Base-by-base conservation (phyloP, 2,888 invertebrate genomes). In the Lithosia quadra region DNA sequence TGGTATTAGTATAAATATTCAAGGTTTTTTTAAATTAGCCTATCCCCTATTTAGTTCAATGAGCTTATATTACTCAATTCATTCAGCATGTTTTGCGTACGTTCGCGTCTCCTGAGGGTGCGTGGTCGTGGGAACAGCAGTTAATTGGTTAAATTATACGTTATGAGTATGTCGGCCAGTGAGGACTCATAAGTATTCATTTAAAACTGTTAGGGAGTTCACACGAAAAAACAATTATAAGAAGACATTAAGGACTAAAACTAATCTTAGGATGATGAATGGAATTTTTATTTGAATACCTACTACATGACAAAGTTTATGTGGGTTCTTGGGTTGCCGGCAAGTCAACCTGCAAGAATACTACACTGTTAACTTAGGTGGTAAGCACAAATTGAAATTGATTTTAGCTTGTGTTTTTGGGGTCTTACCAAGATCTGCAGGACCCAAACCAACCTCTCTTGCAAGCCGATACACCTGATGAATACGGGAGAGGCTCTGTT, bases 121-220 rank as follows among this genome's bases (percentile, higher is more conserved):
- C 70, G 72, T 75, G 78, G 67, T 81, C 93, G 92, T 94, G 94
- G 91, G 94, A 94, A 92, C 90, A 73, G 64, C 73, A 65, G 71
- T 84, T 92, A 93, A 94, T 93, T 93, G 92, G 88, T 89, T 91
- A 87, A 93, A 90, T 91, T 88, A 91, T 89, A 85, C 82, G 86
- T 85, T 82, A 59, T 43, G 58, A 58, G 53, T 15, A 81, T 77
- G 86, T 84, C 86, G 85, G 80, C 83, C 83, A 83, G 78, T 74
- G 74, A 75, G 76, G 78, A 79, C 85, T 84, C 89, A 88, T 91
- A 90, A 87, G 82, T 91, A 89, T 90, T 91, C 86, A 89, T 91
- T 91, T 86, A 85, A 84, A 80, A 78, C 79, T 76, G 81, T 86
- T 85, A 88, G 79, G 76, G 78, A 82, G 85, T 88, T 89, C 86